Base-by-base conservation (phyloP, 2,113 vertebrate genomes). In the Promerops cafer region DNA sequence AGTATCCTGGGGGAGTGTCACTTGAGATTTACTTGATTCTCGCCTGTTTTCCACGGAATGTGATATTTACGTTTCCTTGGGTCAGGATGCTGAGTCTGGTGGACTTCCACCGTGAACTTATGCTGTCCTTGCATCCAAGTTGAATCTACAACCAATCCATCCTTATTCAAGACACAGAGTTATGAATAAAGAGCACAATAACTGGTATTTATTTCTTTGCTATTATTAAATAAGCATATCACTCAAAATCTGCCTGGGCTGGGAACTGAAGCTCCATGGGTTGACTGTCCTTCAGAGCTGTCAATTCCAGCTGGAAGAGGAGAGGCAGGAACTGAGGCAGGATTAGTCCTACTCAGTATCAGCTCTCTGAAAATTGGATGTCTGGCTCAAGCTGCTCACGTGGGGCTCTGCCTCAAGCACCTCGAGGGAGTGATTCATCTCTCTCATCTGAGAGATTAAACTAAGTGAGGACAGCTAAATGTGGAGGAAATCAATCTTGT, bases 381-480 rank as follows among this genome's bases (percentile, higher is more conserved):
- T 61, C 54, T 87, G 77, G 45, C 69, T 87, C 60, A 65, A 74
- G 68, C 10, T 84, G 61, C 90, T 72, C 68, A 72, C 4, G 6
- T 22, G n/a, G 37, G 23, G 31, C 22, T 84, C 26, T 63, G 26
- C 37, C 16, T 72, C 50, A 61, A 68, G 31, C 45, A 91, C 24
- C 69, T 93, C 45, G 3, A 75, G 56, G 70, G 65, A 16, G 69
- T 90, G 88, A 91, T 90, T 87, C 20, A 66, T 91, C 72, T 94
- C 31, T 64, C 59, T 69, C 64, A 80, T 89, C 45, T 65, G 60
- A 61, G 56, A 93, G 42, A 89, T 82, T 81, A 89, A 77, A 87
- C 86, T 54, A 63, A 87, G 88, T 75, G 78, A 88, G 39, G 65
- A 94, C 53, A 93, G 79, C 18, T 82, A 92, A 95, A 92, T 31